Conservation (phyloP, 2,113 vertebrate species). For the Haliaeetus leucogaster region DNA sequence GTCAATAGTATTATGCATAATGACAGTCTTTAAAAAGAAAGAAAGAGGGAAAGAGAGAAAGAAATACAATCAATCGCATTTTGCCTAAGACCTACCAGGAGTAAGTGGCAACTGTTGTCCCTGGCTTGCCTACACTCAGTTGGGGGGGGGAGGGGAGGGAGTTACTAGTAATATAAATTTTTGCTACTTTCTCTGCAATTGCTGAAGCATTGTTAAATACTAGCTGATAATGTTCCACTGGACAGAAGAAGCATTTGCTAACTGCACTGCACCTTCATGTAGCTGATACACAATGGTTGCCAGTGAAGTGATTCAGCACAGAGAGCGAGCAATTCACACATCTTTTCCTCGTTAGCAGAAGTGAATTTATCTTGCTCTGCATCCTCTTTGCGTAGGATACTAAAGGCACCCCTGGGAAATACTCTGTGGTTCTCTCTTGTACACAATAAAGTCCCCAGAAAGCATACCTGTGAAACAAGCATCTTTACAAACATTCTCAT, state of each 20-base stretch:
- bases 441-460: not conserved
- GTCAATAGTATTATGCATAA: not conserved
- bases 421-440: not conserved
- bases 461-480: not conserved
- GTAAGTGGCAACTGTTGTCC: not conserved
- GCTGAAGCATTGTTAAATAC: not conserved
- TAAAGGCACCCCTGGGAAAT: not conserved
- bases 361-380: not conserved
- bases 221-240: not conserved
- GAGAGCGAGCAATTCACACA: not conserved
- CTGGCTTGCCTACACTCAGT: not conserved
- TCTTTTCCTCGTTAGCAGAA: not conserved
- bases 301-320: not conserved
- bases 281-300: not conserved
- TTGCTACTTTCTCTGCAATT: not conserved
- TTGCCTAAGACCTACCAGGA: not conserved
- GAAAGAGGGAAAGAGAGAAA: not conserved
- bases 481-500: not conserved
- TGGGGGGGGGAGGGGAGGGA: rapidly evolving
- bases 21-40: not conserved
- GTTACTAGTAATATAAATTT: not conserved
- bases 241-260: not conserved
- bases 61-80: not conserved
- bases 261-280: not conserved
- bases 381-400: not conserved